phyloP scores from a whole-genome alignment of 2,888 invertebrate species.

The Portevinia maculata region DNA sequence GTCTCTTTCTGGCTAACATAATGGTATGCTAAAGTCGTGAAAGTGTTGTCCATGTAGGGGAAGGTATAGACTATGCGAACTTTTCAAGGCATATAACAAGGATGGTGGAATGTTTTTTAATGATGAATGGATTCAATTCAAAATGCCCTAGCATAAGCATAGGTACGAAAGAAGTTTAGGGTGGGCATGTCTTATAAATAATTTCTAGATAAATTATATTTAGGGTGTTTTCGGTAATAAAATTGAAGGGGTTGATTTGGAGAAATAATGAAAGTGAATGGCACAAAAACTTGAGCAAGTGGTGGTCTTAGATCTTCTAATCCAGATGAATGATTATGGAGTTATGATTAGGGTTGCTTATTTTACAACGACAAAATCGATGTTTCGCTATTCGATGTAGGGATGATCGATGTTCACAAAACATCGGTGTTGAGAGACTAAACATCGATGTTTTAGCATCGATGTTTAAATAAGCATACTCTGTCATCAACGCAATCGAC shows the following conservation, averaged over 20 bases:
- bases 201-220: neutral
- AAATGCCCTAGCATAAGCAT: neutral
- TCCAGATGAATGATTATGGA: neutral
- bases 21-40: conserved; percentile 45
- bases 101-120: conserved; percentile 17
- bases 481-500: too few species aligned
- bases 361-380: too few species aligned
- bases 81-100: conserved; percentile 57
- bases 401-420: too few species aligned
- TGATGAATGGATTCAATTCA: conserved; percentile 1
- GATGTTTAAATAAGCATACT: too few species aligned
- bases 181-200: conserved; percentile 12
- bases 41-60: conserved; percentile 57
- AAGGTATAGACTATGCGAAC: conserved; percentile 47
- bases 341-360: neutral
- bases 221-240: conserved; percentile 9
- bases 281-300: neutral
- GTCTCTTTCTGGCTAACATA: conserved; percentile 59
- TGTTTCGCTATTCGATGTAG: too few species aligned
- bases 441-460: too few species aligned
- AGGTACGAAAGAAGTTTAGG: neutral
- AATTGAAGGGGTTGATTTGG: neutral
- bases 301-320: neutral
- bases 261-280: neutral
- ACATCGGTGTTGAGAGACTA: too few species aligned